phyloP scores from a whole-genome alignment of 2,113 vertebrate genomes.

The Salvelinus fontinalis region DNA sequence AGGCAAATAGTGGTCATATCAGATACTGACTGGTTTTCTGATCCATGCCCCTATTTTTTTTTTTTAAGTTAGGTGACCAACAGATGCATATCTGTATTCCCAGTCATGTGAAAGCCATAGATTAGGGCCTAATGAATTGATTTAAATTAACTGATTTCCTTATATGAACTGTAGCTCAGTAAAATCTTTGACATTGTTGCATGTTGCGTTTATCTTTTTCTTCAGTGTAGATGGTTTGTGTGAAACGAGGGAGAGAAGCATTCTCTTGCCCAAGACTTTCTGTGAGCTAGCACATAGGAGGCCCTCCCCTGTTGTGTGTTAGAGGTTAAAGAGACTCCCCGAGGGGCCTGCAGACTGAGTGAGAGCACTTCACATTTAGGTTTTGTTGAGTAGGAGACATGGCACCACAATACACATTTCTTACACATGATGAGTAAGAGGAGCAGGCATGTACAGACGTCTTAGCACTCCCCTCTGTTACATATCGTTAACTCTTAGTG shows the following conservation, averaged over 20 bases:
- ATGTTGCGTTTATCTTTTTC: no score
- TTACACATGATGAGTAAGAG: neutral
- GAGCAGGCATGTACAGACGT: neutral
- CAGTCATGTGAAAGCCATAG: no score
- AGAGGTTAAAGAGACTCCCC: neutral
- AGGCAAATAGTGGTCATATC: no score
- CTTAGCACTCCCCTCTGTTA: neutral
- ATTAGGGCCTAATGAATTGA: no score
- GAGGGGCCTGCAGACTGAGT: neutral
- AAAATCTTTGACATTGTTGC: no score
- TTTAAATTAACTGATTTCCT: no score
- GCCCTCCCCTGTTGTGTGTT: neutral
- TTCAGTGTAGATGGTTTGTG: neutral
- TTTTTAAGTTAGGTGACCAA: no score
- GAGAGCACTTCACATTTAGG: neutral
- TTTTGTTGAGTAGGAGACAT: neutral
- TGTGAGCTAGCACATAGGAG: neutral
- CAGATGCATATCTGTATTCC: no score
- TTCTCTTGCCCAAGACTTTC: neutral
- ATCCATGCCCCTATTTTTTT: no score
- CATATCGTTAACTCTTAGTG: neutral
- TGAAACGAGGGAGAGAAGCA: neutral
- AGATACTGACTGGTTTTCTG: no score
- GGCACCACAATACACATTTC: neutral
- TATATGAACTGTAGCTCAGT: no score